These are phyloP conservation scores for Sisyra nigra DNA, from an alignment of 2,888 invertebrate species.

Conservation along the genomic window DNA sequence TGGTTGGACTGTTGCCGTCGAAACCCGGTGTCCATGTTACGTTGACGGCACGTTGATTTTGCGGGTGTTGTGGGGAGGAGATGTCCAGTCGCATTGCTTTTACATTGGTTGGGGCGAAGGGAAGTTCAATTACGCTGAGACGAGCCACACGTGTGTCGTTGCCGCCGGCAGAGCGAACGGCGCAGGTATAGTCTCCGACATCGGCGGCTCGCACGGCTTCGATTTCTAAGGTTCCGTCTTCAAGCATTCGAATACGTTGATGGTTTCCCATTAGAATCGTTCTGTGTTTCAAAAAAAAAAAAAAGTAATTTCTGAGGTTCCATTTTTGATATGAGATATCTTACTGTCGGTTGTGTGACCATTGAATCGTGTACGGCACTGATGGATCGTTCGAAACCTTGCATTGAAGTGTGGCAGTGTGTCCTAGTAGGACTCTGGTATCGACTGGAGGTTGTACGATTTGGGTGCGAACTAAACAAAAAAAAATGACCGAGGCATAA, in stretches of 20 bases:
- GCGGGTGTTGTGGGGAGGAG: conserved; percentile 23
- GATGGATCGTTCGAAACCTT: conserved; percentile 84
- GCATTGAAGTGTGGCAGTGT: conserved; percentile 86
- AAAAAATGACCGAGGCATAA: not conserved
- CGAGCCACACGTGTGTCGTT: conserved; percentile 80
- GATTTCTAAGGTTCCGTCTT: conserved; percentile 76
- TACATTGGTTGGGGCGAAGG: conserved; percentile 82
- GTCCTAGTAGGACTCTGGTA: conserved; percentile 78
- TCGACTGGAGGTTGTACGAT: conserved; percentile 89
- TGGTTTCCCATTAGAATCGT: conserved; percentile 43
- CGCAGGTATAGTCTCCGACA: conserved; percentile 86
- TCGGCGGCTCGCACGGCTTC: conserved; percentile 80
- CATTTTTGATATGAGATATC: conserved; percentile 20
- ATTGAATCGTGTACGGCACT: conserved; percentile 71
- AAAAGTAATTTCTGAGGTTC: not conserved
- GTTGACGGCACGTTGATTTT: conserved; percentile 56
- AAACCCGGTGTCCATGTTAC: conserved; percentile 92
- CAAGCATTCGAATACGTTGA: conserved; percentile 54
- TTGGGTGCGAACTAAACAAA: conserved; percentile 67
- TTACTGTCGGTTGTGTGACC: conserved; percentile 77
- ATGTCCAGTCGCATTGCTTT: conserved; percentile 52
- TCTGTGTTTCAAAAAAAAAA: conserved; percentile 26
- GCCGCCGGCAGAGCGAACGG: conserved; percentile 79
- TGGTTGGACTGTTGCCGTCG: conserved; percentile 91
- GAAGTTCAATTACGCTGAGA: conserved; percentile 83